These are phyloP conservation scores for Merops nubicus DNA, from an alignment of 2,113 vertebrate genomes.

Conservation along the genomic window DNA sequence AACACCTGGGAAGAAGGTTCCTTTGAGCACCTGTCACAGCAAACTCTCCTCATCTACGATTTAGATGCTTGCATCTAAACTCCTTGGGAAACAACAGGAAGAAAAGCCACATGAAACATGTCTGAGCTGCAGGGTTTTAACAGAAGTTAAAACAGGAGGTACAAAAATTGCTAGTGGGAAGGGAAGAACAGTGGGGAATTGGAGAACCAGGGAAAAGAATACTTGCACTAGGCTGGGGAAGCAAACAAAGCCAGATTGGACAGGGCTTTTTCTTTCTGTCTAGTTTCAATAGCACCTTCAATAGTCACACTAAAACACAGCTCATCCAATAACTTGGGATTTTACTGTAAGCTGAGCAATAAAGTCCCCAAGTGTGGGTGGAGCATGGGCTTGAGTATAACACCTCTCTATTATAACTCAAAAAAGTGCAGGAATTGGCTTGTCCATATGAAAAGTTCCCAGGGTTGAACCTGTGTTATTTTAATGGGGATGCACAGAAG, in stretches of 20 bases:
- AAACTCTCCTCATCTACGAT: background rate
- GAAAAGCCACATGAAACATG: background rate
- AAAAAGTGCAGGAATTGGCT: background rate
- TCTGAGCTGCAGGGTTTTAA: background rate
- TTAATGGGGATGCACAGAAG: background rate
- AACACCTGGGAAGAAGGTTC: background rate
- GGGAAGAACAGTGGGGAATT: background rate
- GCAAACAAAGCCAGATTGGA: background rate
- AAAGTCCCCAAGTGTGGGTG: background rate
- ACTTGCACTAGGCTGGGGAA: background rate
- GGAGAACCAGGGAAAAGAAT: background rate
- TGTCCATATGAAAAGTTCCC: background rate
- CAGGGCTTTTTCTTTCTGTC: background rate
- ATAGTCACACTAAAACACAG: background rate
- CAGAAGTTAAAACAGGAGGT: background rate
- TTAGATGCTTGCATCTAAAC: background rate
- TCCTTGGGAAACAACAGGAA: background rate
- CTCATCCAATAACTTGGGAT: background rate
- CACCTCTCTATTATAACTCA: background rate
- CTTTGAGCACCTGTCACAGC: background rate
- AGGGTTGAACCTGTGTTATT: background rate
- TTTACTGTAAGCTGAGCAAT: background rate
- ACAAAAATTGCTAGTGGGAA: background rate
- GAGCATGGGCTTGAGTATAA: background rate
- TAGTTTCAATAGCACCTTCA: background rate